Base-by-base conservation (phyloP, 2,888 invertebrate species). In the Acronicta aceris region DNA sequence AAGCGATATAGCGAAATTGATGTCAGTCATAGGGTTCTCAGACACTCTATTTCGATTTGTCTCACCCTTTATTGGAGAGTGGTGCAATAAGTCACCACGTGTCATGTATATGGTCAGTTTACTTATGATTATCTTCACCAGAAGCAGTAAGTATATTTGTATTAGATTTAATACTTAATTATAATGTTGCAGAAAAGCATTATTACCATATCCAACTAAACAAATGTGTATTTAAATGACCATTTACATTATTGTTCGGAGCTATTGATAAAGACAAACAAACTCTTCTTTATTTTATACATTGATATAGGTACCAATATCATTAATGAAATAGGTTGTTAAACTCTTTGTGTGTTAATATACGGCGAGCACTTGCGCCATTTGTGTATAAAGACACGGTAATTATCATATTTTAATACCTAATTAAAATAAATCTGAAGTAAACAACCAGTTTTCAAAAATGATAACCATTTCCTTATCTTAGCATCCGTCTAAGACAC, bases 11-110 rank as follows among this genome's bases (percentile, higher is more conserved):
- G 96, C 97, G 0, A 92, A 89, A 21, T 86, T 96, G 42, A 95
- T 97, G 95, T 96, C 96, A 25, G 84, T 95, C 0, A 89, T 96
- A 48, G 97, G 95, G 25, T 87, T 93, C 61, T 92, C 95, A 6
- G 95, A 95, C 69, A 95, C 97, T 2, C 65, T 96, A 48, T 96
- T 96, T 74, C 87, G 97, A 72, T 95, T 96, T 49, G 83, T 96
- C 4, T 95, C 96, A 6, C 96, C 97, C 0, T 96, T 96, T 76
- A 95, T 97, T 48, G 96, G 96, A 16, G 96, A 96, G 69, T 95
- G 95, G 90, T 91, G 96, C 52, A 93, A 95, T 33, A 95, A 95
- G 70, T 91, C 96, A 21, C 95, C 96, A 0, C 94, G 96, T 82
- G 88, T 95, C 12, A 96, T 97, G 96, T 97, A 96, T 75, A 87